phyloP scores from a whole-genome alignment of 2,113 vertebrate genomes.

The Mugil cephalus region DNA sequence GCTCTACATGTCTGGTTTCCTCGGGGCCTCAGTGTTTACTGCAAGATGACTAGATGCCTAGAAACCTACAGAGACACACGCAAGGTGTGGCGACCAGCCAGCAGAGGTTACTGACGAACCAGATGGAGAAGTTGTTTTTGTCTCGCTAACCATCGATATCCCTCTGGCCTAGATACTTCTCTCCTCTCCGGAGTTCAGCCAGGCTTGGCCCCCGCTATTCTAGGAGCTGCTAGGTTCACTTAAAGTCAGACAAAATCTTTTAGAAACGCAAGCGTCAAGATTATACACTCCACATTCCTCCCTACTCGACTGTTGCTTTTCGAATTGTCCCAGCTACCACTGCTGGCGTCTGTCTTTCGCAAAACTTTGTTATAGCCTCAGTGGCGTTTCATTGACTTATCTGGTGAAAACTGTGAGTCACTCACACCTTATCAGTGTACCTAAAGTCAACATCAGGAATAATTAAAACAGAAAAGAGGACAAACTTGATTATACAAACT shows the following conservation, averaged over 20 bases:
- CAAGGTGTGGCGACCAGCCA: slow-evolving; percentile 65
- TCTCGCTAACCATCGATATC: slow-evolving; percentile 50
- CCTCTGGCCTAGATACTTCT: slow-evolving; percentile 48
- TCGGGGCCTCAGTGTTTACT: slow-evolving; percentile 56
- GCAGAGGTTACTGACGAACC: slow-evolving; percentile 55
- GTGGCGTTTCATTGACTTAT: not conserved
- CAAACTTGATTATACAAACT: slow-evolving; percentile 1
- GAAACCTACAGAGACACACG: slow-evolving; percentile 62
- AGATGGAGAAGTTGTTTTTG: slow-evolving; percentile 66
- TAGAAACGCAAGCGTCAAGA: not conserved
- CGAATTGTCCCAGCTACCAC: not conserved
- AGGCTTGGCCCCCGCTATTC: slow-evolving; percentile 44
- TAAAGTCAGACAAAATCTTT: slow-evolving; percentile 22
- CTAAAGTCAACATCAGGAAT: slow-evolving; percentile 30
- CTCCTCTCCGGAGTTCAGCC: slow-evolving; percentile 36
- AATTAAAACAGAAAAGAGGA: not conserved
- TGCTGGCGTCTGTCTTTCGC: not conserved
- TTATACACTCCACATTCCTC: slow-evolving; percentile 19
- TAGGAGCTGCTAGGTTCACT: slow-evolving; percentile 26
- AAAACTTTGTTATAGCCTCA: too few relatives aligned
- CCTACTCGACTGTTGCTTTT: not conserved
- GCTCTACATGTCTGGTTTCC: slow-evolving; percentile 64
- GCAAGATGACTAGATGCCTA: slow-evolving; percentile 47
- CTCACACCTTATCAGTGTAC: slow-evolving; percentile 11
- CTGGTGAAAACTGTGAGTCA: not conserved